Base-by-base conservation (phyloP, 2,113 vertebrate genomes). In the Anhinga rufa region DNA sequence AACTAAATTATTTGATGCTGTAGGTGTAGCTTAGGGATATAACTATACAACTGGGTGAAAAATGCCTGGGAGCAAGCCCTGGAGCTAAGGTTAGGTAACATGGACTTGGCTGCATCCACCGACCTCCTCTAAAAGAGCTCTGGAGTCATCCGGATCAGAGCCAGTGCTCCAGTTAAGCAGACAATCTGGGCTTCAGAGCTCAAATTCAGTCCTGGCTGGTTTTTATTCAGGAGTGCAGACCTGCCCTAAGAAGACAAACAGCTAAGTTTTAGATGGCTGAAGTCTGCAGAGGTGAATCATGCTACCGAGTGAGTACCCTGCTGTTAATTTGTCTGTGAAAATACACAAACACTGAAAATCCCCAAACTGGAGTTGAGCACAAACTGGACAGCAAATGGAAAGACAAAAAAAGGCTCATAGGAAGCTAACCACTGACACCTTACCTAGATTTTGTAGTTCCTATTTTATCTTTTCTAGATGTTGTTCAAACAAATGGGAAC, bases 401-500 rank as follows among this genome's bases (percentile, higher is more conserved):
- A 48, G 9, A 4, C 6, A 74, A 55, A 36, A 60, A 52, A 58
- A 57, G 9, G 5, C 12, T 86, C 10, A 32, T 3, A 2, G 28
- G 51, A 81, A 86, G 7, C 36, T 70, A 76, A 57, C 1, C n/a
- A 20, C 25, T 86, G 71, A 75, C 55, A 60, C 9, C 34, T 91
- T n/a, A 40, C 44, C 61, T 92, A 48, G 72, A 64, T 55, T 57
- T 86, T 86, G 42, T 64, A 81, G 44, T 65, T 86, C 42, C 42
- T 78, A 10, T 77, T 90, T 94, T 88, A 76, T 84, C 77, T 82
- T 79, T 94, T 79, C 74, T 87, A 60, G 44, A 75, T 46, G 19
- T 42, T 95, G 22, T 91, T 92, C 88, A 94, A 96, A 92, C 62
- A 97, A 93, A 72, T 21, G 72, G 12, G 60, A 89, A 55, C 38